These are phyloP conservation scores for Melolontha melolontha DNA, from an alignment of 2,888 invertebrate genomes.

Conservation along the genomic window DNA sequence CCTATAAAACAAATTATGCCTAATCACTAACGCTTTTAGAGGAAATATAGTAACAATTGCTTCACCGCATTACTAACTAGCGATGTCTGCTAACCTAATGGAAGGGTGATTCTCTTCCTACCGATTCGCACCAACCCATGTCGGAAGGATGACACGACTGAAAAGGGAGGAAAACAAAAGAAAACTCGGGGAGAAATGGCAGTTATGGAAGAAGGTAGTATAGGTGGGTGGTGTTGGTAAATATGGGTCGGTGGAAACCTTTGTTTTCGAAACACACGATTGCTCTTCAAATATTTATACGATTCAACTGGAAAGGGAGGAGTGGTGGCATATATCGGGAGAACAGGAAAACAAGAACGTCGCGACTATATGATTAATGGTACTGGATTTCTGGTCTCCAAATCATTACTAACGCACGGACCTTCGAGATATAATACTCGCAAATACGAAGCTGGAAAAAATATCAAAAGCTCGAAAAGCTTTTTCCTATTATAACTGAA, in stretches of 20 bases:
- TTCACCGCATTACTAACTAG: slow-evolving; percentile 25
- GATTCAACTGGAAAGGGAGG: slow-evolving; percentile 20
- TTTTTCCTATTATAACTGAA: slow-evolving; percentile 33
- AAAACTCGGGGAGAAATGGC: slow-evolving; percentile 18
- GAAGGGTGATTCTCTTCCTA: slow-evolving; percentile 24
- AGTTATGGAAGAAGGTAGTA: slow-evolving; percentile 20
- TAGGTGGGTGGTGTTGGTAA: slow-evolving; percentile 18
- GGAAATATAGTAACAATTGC: slow-evolving; percentile 30
- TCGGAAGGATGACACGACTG: slow-evolving; percentile 27
- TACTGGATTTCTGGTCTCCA: slow-evolving; percentile 26
- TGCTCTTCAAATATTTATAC: slow-evolving; percentile 40
- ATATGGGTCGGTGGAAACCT: slow-evolving; percentile 28
- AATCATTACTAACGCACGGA: slow-evolving; percentile 29
- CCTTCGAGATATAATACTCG: slow-evolving; percentile 26
- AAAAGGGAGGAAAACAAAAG: slow-evolving; percentile 27
- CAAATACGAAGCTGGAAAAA: slow-evolving; percentile 25
- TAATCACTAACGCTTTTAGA: slow-evolving; percentile 34
- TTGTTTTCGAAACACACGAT: slow-evolving; percentile 35
- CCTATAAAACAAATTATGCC: slow-evolving; percentile 33
- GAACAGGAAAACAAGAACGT: slow-evolving; percentile 33
- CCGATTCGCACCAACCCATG: neutral
- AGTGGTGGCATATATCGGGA: slow-evolving; percentile 6
- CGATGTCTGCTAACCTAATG: slow-evolving; percentile 32
- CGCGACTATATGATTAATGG: slow-evolving; percentile 35
- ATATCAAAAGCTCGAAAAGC: slow-evolving; percentile 36